phyloP scores from a whole-genome alignment of 1,140 invertebrate species.

The Chymomyza costata region DNA sequence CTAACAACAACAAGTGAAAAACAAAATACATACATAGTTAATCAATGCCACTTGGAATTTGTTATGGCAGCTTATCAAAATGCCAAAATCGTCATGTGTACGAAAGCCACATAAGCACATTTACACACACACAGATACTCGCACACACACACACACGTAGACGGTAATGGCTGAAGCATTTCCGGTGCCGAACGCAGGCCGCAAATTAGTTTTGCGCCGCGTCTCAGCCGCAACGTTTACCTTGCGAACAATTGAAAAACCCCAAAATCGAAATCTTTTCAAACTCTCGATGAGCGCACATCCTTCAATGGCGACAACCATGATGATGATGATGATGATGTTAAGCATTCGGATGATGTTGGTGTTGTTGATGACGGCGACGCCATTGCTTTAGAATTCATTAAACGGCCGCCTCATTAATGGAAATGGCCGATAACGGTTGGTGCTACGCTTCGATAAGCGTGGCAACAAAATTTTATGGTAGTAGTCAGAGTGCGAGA shows the following conservation, averaged over 20 bases:
- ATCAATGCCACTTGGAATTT: constrained; percentile 59
- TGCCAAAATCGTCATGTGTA: constrained; percentile 64
- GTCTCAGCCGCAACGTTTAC: constrained; percentile 23
- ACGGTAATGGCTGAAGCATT: constrained; percentile 64
- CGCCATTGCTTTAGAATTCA: constrained; percentile 64
- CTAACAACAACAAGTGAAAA: constrained; percentile 21
- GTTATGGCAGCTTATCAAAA: constrained; percentile 63
- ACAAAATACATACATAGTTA: constrained; percentile 53
- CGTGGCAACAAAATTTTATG: constrained; percentile 6
- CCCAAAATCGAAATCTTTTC: constrained; percentile 69
- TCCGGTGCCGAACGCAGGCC: constrained; percentile 64
- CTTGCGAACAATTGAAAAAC: constrained; percentile 66
- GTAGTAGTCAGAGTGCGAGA: background rate
- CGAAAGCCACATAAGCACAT: background rate
- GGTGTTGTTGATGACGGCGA: constrained; percentile 5
- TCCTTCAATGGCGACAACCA: constrained; percentile 27
- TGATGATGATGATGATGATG: background rate
- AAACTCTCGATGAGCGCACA: constrained; percentile 35
- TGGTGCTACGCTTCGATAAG: constrained; percentile 68
- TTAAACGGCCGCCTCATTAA: constrained; percentile 70
- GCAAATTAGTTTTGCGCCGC: constrained; percentile 63
- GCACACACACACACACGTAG: background rate
- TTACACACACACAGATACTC: background rate
- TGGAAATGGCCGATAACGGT: constrained; percentile 73
- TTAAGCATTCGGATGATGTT: no score